Conservation (phyloP, 2,113 vertebrate species). For the Peromyscus maniculatus region DNA sequence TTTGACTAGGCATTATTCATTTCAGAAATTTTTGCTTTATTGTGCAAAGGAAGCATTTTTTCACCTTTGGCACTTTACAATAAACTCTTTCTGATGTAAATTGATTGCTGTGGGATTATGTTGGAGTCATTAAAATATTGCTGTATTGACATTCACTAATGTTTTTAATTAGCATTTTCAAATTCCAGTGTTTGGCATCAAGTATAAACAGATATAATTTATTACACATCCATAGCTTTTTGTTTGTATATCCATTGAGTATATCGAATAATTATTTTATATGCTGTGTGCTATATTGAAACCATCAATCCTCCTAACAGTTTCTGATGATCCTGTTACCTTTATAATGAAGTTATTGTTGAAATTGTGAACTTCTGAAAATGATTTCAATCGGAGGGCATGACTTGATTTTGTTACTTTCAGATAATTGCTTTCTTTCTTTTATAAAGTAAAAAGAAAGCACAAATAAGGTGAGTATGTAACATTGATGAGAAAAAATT, state of each 20-base stretch:
- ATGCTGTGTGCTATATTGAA: slow-evolving; percentile 56
- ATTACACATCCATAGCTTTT: slow-evolving; percentile 83
- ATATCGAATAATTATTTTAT: slow-evolving; percentile 78
- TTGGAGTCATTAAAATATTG: slow-evolving; percentile 94
- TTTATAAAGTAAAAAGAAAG: background rate
- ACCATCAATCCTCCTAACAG: background rate
- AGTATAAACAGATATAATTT: slow-evolving; percentile 89
- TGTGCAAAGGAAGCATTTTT: slow-evolving; percentile 90
- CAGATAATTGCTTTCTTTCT: background rate
- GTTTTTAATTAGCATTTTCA: slow-evolving; percentile 93
- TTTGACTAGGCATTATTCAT: slow-evolving; percentile 88
- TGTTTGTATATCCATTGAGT: slow-evolving; percentile 86
- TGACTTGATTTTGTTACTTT: slow-evolving; percentile 17
- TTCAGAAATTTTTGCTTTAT: slow-evolving; percentile 89
- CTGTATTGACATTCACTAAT: slow-evolving; percentile 94
- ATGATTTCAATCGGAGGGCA: background rate
- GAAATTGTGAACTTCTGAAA: background rate
- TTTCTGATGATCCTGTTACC: background rate
- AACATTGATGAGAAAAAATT: background rate
- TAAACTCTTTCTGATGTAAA: slow-evolving; percentile 93
- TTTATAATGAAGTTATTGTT: slow-evolving; percentile 30
- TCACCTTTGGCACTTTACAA: slow-evolving; percentile 91
- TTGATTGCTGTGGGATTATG: slow-evolving; percentile 95
- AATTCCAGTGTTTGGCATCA: slow-evolving; percentile 91
- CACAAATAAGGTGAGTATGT: background rate